Conservation (phyloP, 1,140 invertebrate species). For the Eupeodes corollae region DNA sequence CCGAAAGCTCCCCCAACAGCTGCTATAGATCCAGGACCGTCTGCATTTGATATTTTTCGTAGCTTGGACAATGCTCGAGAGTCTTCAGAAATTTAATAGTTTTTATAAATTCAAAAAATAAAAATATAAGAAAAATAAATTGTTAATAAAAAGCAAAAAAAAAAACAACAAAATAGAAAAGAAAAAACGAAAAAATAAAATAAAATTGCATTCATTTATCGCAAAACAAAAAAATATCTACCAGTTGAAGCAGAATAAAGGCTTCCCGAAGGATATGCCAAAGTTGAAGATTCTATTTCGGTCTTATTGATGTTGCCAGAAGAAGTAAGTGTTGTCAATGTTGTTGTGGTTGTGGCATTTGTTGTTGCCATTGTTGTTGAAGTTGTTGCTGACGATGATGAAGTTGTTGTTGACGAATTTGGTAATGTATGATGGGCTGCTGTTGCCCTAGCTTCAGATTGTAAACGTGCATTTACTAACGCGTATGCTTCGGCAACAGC, state of each 20-base stretch:
- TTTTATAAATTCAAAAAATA: not conserved
- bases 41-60: not conserved
- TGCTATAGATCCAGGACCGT: conserved; percentile 4
- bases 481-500: conserved; percentile 32
- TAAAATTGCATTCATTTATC: conserved; percentile 3
- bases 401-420: not conserved
- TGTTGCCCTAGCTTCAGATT: conserved; percentile 1
- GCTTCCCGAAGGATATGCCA: conserved; percentile 31
- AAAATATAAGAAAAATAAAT: conserved; percentile 5
- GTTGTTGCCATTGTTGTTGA: conserved; percentile 5
- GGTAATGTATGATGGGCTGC: not conserved
- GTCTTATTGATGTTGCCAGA: conserved; percentile 9
- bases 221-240: conserved; percentile 9
- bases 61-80: too few species aligned
- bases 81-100: not conserved
- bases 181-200: conserved; percentile 7
- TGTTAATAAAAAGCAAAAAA: conserved; percentile 1
- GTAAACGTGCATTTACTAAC: conserved; percentile 20
- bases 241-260: conserved; percentile 4
- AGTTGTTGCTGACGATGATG: conserved; percentile 2
- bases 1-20: conserved; percentile 3
- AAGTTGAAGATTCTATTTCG: conserved; percentile 18
- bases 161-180: conserved; percentile 7
- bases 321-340: conserved; percentile 5
- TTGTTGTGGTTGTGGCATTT: conserved; percentile 6